phyloP scores from a whole-genome alignment of 2,113 vertebrate species.

The Cyprinodon variegatus region DNA sequence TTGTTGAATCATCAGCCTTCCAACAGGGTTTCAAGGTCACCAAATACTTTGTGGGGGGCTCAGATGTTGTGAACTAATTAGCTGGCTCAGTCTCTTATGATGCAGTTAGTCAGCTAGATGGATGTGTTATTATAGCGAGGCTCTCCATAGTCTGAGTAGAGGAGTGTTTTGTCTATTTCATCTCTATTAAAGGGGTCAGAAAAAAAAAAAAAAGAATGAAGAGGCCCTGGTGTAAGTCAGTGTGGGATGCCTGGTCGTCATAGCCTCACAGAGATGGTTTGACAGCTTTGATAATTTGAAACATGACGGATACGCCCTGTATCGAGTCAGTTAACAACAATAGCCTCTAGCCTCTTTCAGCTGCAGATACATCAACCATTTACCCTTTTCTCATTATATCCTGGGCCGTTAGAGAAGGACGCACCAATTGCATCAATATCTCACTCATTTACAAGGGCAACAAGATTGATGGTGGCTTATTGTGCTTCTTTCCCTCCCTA shows the following conservation, averaged over 20 bases:
- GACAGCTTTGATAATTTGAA: slow-evolving; percentile 50
- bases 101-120: slow-evolving; percentile 50
- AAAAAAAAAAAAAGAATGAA: slow-evolving; percentile 25
- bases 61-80: slow-evolving; percentile 39
- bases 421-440: background rate
- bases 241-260: slow-evolving; percentile 48
- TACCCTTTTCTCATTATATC: slow-evolving; percentile 29
- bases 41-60: slow-evolving; percentile 28
- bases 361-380: slow-evolving; percentile 38
- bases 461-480: background rate
- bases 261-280: slow-evolving; percentile 30
- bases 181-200: slow-evolving; percentile 64
- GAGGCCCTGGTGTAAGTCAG: slow-evolving; percentile 42
- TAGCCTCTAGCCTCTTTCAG: slow-evolving; percentile 34
- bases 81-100: slow-evolving; percentile 42
- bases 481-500: background rate
- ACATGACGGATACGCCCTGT: slow-evolving; percentile 57
- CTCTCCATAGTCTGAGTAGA: slow-evolving; percentile 47
- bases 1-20: slow-evolving; percentile 54
- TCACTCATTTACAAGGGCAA: background rate
- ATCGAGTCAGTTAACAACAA: slow-evolving; percentile 47
- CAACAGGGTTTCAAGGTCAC: slow-evolving; percentile 65
- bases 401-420: slow-evolving; percentile 26
- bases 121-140: slow-evolving; percentile 51
- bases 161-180: slow-evolving; percentile 59